Conservation (phyloP, 2,113 vertebrate genomes). For the Brachyistius frenatus region DNA sequence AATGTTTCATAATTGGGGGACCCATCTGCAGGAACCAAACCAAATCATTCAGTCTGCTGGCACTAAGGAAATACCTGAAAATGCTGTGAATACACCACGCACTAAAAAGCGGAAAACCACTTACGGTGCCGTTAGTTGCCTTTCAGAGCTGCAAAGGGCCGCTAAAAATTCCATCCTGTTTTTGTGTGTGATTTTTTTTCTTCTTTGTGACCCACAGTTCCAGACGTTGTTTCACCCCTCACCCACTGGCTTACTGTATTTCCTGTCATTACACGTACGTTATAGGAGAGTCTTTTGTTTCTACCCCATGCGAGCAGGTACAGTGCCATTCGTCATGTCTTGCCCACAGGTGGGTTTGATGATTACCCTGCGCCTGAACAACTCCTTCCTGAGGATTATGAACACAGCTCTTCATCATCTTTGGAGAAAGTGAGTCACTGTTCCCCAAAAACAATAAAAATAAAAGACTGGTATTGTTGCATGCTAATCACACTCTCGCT, state of each 20-base stretch:
- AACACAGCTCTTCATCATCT: conserved; percentile 55
- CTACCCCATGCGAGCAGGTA: conserved; percentile 26
- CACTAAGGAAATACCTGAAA: conserved; percentile 32
- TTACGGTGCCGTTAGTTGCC: conserved; percentile 7
- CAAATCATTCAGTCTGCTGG: conserved; percentile 33
- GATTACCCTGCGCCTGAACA: conserved; percentile 1
- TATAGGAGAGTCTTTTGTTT: conserved; percentile 25
- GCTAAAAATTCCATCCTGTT: conserved; percentile 35
- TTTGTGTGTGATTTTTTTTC: background rate
- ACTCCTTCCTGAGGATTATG: conserved; percentile 27
- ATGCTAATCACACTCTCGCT: conserved; percentile 3
- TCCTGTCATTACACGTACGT: conserved; percentile 29
- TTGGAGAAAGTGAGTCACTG: conserved; percentile 49
- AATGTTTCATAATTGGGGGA: conserved; percentile 7
- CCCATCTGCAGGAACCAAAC: background rate
- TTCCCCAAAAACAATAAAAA: background rate
- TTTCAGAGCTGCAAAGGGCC: conserved; percentile 15
- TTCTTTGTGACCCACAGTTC: conserved; percentile 20
- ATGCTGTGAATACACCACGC: conserved; percentile 36
- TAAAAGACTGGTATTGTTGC: conserved; percentile 33
- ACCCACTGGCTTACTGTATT: conserved; percentile 29
- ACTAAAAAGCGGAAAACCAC: conserved; percentile 48
- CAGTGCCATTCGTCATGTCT: conserved; percentile 20
- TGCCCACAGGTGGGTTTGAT: conserved; percentile 32
- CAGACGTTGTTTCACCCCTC: conserved; percentile 33